A percentile compares a stretch with the other conserved stretches of the same genome.
Conservation (phyloP, 2,888 invertebrate genomes). For the Heteropelma amictum region DNA sequence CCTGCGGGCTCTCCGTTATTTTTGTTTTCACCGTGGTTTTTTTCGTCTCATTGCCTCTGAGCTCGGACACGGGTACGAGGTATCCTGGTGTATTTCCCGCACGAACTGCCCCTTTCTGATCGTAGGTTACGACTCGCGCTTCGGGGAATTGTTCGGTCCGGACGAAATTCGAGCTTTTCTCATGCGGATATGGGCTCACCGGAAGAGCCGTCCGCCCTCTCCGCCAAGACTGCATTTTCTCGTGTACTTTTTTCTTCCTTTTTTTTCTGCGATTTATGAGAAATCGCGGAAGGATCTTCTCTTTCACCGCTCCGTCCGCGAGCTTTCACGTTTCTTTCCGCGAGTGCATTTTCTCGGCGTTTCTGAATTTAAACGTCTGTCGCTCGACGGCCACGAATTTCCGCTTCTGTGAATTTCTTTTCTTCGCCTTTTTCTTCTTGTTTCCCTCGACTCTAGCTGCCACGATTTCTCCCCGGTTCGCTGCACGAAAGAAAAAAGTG, state of each 20-base stretch:
- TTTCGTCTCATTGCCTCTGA: neutral
- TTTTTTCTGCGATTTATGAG: too few relatives aligned
- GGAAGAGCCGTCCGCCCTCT: constrained; percentile 9
- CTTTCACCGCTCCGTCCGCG: neutral
- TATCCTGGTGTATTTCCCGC: constrained; percentile 57
- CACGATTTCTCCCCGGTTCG: constrained; percentile 22
- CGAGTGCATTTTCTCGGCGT: constrained; percentile 22
- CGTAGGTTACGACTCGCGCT: constrained; percentile 71
- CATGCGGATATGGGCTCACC: constrained; percentile 16
- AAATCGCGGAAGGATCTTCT: too few relatives aligned
- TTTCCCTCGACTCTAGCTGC: constrained; percentile 3
- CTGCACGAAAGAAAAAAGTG: constrained; percentile 41
- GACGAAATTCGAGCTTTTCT: constrained; percentile 56
- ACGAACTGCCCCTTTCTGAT: constrained; percentile 61
- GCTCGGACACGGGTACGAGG: constrained; percentile 32
- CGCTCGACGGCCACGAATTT: constrained; percentile 22
- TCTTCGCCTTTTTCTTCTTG: constrained; percentile 9
- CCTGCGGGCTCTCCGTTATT: constrained; percentile 2
- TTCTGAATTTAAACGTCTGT: constrained; percentile 47
- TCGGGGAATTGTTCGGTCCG: constrained; percentile 59
- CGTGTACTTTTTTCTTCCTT: constrained; percentile 41
- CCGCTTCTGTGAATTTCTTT: constrained; percentile 32
- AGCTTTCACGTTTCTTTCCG: constrained; percentile 13
- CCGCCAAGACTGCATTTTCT: too few relatives aligned
- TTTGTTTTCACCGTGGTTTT: neutral